A percentile compares a stretch with the other conserved stretches of the same genome.
These are phyloP conservation scores for Varanus komodoensis DNA, from an alignment of 2,113 vertebrate species.

Conservation along the genomic window DNA sequence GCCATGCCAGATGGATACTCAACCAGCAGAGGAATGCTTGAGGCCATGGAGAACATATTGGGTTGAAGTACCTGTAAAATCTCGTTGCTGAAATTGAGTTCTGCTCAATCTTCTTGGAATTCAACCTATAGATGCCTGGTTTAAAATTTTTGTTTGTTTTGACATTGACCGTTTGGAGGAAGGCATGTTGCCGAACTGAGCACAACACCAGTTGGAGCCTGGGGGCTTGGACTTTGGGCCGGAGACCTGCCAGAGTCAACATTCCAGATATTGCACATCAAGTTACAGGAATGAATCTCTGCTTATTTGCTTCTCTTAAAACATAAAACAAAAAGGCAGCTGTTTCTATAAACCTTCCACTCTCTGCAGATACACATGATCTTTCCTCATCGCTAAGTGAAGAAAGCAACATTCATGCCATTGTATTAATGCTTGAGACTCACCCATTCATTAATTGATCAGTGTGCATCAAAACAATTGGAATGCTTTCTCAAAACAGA, in stretches of 20 bases:
- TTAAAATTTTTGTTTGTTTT: not conserved
- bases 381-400: too few relatives aligned
- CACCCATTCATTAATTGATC: not conserved
- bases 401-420: not conserved
- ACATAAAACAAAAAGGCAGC: too few relatives aligned
- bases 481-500: not conserved
- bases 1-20: not conserved
- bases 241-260: not conserved
- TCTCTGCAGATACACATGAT: not conserved
- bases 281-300: not conserved
- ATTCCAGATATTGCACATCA: not conserved
- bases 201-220: too few relatives aligned
- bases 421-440: not conserved
- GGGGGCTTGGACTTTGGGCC: too few relatives aligned
- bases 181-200: not conserved
- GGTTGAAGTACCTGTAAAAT: not conserved
- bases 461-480: not conserved
- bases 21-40: not conserved
- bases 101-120: not conserved
- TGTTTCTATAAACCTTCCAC: not conserved
- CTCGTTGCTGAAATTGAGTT: not conserved
- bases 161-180: not conserved
- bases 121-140: not conserved
- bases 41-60: too few relatives aligned
- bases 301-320: not conserved